Evolutionary conservation across 2,797 vertebrate genomes (phyloP), one percentile per base, ranked within the genome.

Genomic region (Chiroxiphia lanceolata): DNA sequence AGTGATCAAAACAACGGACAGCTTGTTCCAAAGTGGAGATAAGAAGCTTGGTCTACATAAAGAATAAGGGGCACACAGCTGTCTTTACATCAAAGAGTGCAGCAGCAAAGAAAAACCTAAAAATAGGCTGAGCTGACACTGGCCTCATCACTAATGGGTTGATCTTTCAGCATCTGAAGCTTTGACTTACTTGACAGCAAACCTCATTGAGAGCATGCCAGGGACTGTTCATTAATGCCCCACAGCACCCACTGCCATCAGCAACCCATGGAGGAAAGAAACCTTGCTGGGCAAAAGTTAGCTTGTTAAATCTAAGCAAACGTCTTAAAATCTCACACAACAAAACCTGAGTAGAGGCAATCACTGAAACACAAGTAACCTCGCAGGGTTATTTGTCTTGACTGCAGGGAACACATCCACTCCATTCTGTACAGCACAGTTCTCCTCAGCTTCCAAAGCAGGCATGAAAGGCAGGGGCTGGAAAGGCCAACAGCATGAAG

Each of bases 71-170:
- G 70, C 83, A 84, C 88, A 89, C 92, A 95, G 94, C 83, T 95
- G 88, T 84, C 95, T 93, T 93, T 87, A 95, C 81, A 95, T 96
- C 85, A 95, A 95, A 94, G 90, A 81, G 22, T 11, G 27, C 86
- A 95, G 51, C 59, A 84, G 80, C 59, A 87, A 72, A 87, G 74
- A 47, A 87, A 92, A 92, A 45, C 21, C 80, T 57, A 84, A 95
- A 96, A 94, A 89, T 59, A 93, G 63, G 63, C 77, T 48, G 70
- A 87, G 88, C 83, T 84, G 94, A 84, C 0, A 4, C 67, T 76
- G 81, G 88, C 59, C 80, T 91, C 50, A 53, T 94, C 77, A 19
- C 54, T 81, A 91, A 79, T 36, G 50, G 77, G 77, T 36, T 83
- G 80, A 93, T 92, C 88, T 89, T 81, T 7, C 63, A 84, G 86